phyloP scores from a whole-genome alignment of 2,113 vertebrate genomes.

The Dasyprocta punctata region DNA sequence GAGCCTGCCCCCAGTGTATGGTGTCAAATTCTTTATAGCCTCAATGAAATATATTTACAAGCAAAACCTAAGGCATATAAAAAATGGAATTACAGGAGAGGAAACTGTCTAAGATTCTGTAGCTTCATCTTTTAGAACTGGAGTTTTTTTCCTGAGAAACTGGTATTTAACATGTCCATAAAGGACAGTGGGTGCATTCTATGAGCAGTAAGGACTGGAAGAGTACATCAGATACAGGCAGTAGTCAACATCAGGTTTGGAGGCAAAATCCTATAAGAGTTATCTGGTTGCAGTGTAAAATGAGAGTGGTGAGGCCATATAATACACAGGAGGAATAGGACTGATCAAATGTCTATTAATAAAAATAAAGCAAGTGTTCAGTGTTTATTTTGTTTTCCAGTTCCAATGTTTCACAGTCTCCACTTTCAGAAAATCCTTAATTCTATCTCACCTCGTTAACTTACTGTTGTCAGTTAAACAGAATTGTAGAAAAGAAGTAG shows the following conservation, averaged over 20 bases:
- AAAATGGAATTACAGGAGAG: not conserved
- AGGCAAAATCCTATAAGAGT: not conserved
- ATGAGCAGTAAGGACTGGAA: not conserved
- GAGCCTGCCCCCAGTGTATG: too few relatives aligned
- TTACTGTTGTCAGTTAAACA: not conserved
- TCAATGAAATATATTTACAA: not conserved
- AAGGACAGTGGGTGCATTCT: not conserved
- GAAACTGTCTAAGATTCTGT: not conserved
- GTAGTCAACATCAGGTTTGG: not conserved
- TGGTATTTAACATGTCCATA: not conserved
- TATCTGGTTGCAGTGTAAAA: not conserved
- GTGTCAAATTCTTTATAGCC: not conserved
- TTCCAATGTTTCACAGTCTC: not conserved
- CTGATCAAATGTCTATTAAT: not conserved
- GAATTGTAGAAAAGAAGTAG: not conserved
- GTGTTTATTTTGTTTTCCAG: not conserved
- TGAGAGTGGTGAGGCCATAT: rapidly evolving
- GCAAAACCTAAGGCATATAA: not conserved
- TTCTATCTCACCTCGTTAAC: not conserved
- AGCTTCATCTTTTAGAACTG: not conserved
- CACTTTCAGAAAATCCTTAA: not conserved
- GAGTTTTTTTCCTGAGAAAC: not conserved
- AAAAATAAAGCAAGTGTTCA: not conserved
- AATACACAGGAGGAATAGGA: not conserved
- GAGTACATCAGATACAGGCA: not conserved